Base-by-base conservation (phyloP, 2,113 vertebrate genomes). In the Hippocampus comes region DNA sequence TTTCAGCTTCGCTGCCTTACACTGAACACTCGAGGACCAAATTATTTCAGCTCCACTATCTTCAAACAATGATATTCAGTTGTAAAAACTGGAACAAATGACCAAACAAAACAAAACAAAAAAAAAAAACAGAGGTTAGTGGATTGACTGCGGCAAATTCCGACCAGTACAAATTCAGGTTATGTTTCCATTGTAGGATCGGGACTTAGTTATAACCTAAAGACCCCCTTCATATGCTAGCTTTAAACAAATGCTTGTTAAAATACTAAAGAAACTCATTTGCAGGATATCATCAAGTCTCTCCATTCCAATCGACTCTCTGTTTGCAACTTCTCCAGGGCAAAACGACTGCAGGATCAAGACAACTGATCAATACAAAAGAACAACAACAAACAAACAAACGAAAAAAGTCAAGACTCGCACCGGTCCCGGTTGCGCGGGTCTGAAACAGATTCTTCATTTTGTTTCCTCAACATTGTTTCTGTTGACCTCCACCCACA, bases 381-480 rank as follows among this genome's bases (percentile, higher is more conserved):
- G 20, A 53, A 70, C 76, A 59, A 5, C 41, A 38, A 38, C 34
- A 38, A 38, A 38, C 34, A 34, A 34, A 34, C 30, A 34, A 34
- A 30, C 25, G 25, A 30, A 30, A 38, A 38, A 38, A 38, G 34
- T 38, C 49, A 42, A 42, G 27, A 67, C 59, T 51, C 17, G 68
- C 53, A 64, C 70, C 60, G 63, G 63, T 48, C 41, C 56, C 11
- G 2, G 57, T 70, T 68, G 79, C 68, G 56, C 48, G 34, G 63
- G 70, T 66, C 56, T 71, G 48, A 68, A 25, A 14, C 34, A 75
- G 61, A 72, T 63, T 79, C 49, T 70, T 55, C 17, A 51, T 77
- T 74, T 78, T 70, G 11, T 25, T 63, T 73, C 60, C 23, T 78
- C 30, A 64, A 59, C 48, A 41, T 80, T 72, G 77, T 82, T 78